phyloP scores from a whole-genome alignment of 1,140 invertebrate species.

The Battus philenor region DNA sequence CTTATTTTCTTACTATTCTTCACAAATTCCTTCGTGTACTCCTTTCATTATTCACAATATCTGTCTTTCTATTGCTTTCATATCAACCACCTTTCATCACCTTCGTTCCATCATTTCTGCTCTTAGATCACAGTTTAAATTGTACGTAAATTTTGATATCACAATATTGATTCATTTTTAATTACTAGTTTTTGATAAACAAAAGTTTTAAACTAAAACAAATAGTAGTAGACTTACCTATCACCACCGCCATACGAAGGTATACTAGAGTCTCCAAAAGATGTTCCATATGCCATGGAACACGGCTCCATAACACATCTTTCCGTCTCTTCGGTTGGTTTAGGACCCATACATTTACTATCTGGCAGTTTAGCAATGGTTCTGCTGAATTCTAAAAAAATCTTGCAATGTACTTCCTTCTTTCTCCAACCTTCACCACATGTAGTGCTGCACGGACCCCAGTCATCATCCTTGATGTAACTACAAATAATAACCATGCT shows the following conservation, averaged over 20 bases:
- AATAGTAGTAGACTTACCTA: slow-evolving; percentile 34
- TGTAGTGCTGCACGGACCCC: slow-evolving; percentile 91
- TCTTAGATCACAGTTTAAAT: too few species aligned
- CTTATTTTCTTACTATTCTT: too few species aligned
- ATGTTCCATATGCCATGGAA: slow-evolving; percentile 77
- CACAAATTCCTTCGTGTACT: too few species aligned
- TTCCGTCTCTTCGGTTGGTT: slow-evolving; percentile 87
- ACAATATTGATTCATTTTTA: too few species aligned
- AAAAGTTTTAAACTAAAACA: too few species aligned
- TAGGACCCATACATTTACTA: slow-evolving; percentile 89
- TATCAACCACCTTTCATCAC: too few species aligned
- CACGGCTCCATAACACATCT: slow-evolving; percentile 87
- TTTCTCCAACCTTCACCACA: slow-evolving; percentile 92
- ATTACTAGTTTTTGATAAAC: too few species aligned
- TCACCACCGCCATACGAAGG: slow-evolving; percentile 56
- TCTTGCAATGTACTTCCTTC: slow-evolving; percentile 92
- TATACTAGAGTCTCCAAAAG: slow-evolving; percentile 79
- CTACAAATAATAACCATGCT: slow-evolving; percentile 42
- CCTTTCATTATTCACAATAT: too few species aligned
- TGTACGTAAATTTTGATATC: too few species aligned
- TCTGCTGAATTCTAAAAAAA: slow-evolving; percentile 92
- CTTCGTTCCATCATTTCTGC: too few species aligned
- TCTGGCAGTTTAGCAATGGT: slow-evolving; percentile 92
- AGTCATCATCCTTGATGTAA: slow-evolving; percentile 81
- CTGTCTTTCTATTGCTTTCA: too few species aligned